These are phyloP conservation scores for Austrolebias charrua DNA, from an alignment of 2,797 vertebrate genomes.

Conservation along the genomic window DNA sequence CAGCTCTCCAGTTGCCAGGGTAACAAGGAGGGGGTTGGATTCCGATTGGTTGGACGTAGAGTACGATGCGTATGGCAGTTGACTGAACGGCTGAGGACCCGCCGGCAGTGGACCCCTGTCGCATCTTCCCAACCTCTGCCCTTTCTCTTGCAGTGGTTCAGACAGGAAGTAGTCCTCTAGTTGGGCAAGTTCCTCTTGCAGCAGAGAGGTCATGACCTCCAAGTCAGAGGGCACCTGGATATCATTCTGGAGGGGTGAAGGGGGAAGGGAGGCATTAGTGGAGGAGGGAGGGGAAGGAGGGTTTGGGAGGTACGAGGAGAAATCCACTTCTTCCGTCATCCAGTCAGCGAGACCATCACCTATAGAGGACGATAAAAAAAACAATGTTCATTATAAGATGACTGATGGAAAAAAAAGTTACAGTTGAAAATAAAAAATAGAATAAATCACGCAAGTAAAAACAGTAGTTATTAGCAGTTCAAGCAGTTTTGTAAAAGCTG, in stretches of 20 bases:
- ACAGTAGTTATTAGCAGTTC: constrained; percentile 27
- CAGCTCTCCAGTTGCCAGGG: constrained; percentile 86
- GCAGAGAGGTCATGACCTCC: constrained; percentile 93
- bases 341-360: constrained; percentile 90
- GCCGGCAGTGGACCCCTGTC: constrained; percentile 78
- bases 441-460: constrained; percentile 31
- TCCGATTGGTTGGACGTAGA: constrained; percentile 81
- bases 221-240: constrained; percentile 92
- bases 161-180: constrained; percentile 91
- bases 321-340: constrained; percentile 96
- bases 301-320: constrained; percentile 91
- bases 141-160: constrained; percentile 83
- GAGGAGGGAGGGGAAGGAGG: constrained; percentile 86
- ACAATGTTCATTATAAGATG: constrained; percentile 37
- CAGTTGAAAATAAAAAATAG: constrained; percentile 20
- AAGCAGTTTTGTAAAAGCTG: constrained; percentile 38
- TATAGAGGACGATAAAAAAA: constrained; percentile 56
- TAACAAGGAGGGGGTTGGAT: constrained; percentile 84
- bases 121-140: constrained; percentile 80
- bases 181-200: constrained; percentile 93
- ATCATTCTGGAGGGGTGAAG: constrained; percentile 87
- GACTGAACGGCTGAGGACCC: constrained; percentile 79
- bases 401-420: constrained; percentile 13
- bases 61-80: constrained; percentile 82
- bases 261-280: constrained; percentile 84